Percentiles rank a stretch among this genome's conserved stretches.
phyloP scores from a whole-genome alignment of 2,888 invertebrate genomes.

The Cerastis rubricosa region DNA sequence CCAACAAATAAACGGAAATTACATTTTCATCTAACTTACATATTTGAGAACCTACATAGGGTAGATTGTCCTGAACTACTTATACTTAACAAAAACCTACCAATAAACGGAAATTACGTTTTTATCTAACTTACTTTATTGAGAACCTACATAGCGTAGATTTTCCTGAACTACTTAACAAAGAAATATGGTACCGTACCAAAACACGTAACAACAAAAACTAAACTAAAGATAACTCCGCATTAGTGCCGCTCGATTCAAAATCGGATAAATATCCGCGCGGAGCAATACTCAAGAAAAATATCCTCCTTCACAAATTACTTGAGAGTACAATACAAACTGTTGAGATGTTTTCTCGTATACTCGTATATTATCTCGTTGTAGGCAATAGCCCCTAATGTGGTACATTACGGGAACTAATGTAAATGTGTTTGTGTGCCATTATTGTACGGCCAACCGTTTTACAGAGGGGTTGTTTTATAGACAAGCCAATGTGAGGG shows the following conservation, averaged over 20 bases:
- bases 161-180: background rate
- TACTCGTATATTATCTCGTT: slow-evolving; percentile 78
- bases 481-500: slow-evolving; percentile 48
- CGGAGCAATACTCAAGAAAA: slow-evolving; percentile 46
- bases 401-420: slow-evolving; percentile 84
- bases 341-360: slow-evolving; percentile 61
- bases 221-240: slow-evolving; percentile 36
- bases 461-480: slow-evolving; percentile 69
- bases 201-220: slow-evolving; percentile 27
- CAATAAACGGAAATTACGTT: background rate
- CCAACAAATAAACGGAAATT: background rate
- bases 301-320: slow-evolving; percentile 56
- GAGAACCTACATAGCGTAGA: background rate
- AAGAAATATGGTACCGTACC: slow-evolving; percentile 12
- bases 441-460: slow-evolving; percentile 75
- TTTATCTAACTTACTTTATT: background rate
- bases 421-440: slow-evolving; percentile 84
- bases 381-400: slow-evolving; percentile 81
- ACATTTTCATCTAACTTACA: background rate
- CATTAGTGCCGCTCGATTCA: slow-evolving; percentile 49
- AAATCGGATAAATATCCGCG: slow-evolving; percentile 45
- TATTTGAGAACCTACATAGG: too few species aligned
- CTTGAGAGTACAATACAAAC: slow-evolving; percentile 55
- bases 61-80: too few species aligned
- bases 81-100: too few species aligned